A percentile compares a stretch with the other conserved stretches of the same genome.
Conservation (phyloP, 2,797 vertebrate genomes). For the Cossypha polioptera region DNA sequence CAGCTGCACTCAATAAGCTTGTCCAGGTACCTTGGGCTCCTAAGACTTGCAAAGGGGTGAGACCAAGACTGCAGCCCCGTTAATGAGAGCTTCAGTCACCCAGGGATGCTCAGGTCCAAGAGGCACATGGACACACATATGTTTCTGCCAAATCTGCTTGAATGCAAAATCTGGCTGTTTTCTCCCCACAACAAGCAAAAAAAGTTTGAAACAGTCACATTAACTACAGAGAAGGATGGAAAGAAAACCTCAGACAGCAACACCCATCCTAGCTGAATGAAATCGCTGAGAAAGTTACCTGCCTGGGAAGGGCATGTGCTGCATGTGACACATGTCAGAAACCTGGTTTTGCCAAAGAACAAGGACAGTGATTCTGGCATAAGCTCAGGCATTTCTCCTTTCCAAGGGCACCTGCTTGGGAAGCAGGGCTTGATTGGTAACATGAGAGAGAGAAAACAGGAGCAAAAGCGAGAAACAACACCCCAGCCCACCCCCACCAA, state of each 20-base stretch:
- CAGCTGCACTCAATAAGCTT: accelerated
- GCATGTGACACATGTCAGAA: not conserved
- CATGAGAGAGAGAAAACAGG: not conserved
- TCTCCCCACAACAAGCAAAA: not conserved
- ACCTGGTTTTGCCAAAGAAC: not conserved
- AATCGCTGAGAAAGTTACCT: not conserved
- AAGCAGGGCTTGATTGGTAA: not conserved
- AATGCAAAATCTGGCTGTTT: not conserved
- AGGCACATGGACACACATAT: not conserved
- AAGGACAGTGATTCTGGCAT: constrained; percentile 9
- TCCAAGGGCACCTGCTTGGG: not conserved
- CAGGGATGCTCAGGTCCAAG: accelerated
- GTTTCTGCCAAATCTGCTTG: not conserved
- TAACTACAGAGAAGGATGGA: not conserved
- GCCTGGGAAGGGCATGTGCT: not conserved
- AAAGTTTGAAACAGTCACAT: not conserved
- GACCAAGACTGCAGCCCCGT: not conserved
- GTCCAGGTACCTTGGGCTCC: not conserved
- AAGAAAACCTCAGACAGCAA: not conserved
- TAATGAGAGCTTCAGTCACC: not conserved
- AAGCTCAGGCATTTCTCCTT: constrained; percentile 18
- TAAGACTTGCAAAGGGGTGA: not conserved
- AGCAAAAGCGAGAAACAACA: not conserved
- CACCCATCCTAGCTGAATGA: not conserved
- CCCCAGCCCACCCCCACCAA: not conserved